Evolutionary conservation across 2,797 vertebrate species (phyloP).

Genomic region (Chelon auratus): DNA sequence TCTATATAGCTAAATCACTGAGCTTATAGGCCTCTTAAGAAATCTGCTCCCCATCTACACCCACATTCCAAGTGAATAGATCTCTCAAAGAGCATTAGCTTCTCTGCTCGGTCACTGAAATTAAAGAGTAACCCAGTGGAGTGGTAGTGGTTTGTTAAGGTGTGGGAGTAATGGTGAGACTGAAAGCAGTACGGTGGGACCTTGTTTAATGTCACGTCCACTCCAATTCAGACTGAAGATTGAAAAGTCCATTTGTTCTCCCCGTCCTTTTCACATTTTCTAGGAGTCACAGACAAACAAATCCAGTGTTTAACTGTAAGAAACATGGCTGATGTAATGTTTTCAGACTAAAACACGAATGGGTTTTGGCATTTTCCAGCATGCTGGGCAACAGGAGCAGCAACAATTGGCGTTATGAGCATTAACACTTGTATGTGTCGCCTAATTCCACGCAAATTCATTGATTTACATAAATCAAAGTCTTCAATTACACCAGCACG

Average conservation of each 20-base stretch:
- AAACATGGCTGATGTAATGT: too few relatives aligned
- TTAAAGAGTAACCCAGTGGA: slow-evolving; percentile 74
- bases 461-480: too few relatives aligned
- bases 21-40: slow-evolving; percentile 63
- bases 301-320: too few relatives aligned
- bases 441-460: too few relatives aligned
- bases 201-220: not conserved
- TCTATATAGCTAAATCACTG: slow-evolving; percentile 74
- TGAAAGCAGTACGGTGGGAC: slow-evolving; percentile 32
- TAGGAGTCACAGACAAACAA: not conserved
- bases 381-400: too few relatives aligned
- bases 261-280: not conserved
- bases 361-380: too few relatives aligned
- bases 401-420: too few relatives aligned
- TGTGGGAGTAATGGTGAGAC: slow-evolving; percentile 51
- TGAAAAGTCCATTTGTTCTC: not conserved
- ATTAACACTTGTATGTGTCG: too few relatives aligned
- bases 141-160: slow-evolving; percentile 27
- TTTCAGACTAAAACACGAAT: too few relatives aligned
- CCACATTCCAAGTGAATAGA: slow-evolving; percentile 64
- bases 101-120: slow-evolving; percentile 63
- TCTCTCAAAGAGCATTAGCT: slow-evolving; percentile 77
- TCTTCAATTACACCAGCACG: too few relatives aligned
- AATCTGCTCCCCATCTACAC: slow-evolving; percentile 42
- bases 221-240: not conserved